Base-by-base conservation (phyloP, 2,113 vertebrate species). In the Sitta europaea region DNA sequence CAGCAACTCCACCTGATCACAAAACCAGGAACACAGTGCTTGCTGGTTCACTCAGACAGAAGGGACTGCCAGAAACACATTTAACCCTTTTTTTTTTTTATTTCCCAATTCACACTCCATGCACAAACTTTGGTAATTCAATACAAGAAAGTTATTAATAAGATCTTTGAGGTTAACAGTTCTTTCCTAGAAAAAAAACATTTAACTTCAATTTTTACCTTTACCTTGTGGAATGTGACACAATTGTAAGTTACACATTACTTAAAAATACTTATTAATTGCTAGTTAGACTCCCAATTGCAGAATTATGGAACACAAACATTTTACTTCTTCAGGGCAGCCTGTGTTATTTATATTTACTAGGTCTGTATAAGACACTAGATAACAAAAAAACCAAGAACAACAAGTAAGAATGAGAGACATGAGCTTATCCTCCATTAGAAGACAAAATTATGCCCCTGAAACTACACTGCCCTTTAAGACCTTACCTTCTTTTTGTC, bases 401-500 rank as follows among this genome's bases (percentile, higher is more conserved):
- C 12, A 73, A 42, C 13, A 72, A 74, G 9, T 10, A 77, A 71
- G 12, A 78, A 17, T 27, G 25, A 71, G 22, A 67, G 19, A 68
- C 29, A 22, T 3, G 3, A 72, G 6, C 28, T 87, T 78, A 72
- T 15, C 9, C 51, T 58, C 14, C 36, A n/a, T 61, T 18, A 54
- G 18, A 31, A 92, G 92, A 70, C 5, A 81, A 72, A 91, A 55
- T 29, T 31, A 53, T 5, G n/a, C 18, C 78, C 27, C 45, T 63
- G 10, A 91, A 83, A 95, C 48, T 47, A 42, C 1, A 23, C 38
- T 40, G 40, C 5, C 59, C 85, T 89, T 95, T 28, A 92, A 68
- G 19, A 43, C 57, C 97, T 98, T 97, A 99, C 99, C 99, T 99
- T 99, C 97, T 99, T 99, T 97, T 99, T 99, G 98, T 99, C 99